phyloP scores from a whole-genome alignment of 2,888 invertebrate species.

The Pandemis corylana region DNA sequence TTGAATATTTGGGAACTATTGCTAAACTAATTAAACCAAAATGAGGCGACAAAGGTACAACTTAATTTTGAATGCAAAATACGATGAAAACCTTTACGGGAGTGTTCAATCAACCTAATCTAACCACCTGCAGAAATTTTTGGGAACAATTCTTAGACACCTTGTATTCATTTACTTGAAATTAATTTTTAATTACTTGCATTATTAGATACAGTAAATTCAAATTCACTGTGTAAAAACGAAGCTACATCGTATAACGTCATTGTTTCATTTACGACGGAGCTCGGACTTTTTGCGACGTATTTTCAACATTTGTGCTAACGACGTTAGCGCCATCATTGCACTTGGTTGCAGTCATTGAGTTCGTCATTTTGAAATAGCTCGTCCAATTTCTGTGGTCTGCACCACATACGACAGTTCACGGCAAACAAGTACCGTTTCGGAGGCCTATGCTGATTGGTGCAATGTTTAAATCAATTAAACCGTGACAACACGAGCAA shows the following conservation, averaged over 20 bases:
- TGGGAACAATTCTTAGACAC: too few relatives aligned
- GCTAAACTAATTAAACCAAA: not conserved
- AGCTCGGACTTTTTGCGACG: slow-evolving; percentile 42
- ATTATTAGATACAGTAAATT: not conserved
- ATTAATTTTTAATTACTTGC: too few relatives aligned
- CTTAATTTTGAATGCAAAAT: too few relatives aligned
- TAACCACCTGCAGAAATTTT: too few relatives aligned
- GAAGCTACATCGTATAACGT: slow-evolving; percentile 30
- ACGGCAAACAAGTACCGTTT: slow-evolving; percentile 31
- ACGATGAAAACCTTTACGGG: too few relatives aligned
- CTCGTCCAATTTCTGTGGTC: slow-evolving; percentile 46
- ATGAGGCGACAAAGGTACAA: too few relatives aligned
- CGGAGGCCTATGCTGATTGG: slow-evolving; percentile 44
- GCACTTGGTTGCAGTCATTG: slow-evolving; percentile 56
- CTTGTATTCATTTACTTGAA: too few relatives aligned
- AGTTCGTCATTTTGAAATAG: slow-evolving; percentile 53
- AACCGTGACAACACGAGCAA: slow-evolving; percentile 49
- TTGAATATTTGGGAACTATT: not conserved
- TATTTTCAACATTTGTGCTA: slow-evolving; percentile 43
- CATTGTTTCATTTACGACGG: slow-evolving; percentile 55
- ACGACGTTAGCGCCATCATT: slow-evolving; percentile 50
- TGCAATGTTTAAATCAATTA: slow-evolving; percentile 47
- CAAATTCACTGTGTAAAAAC: slow-evolving; percentile 43
- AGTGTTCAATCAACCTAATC: too few relatives aligned
- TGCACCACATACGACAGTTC: slow-evolving; percentile 34